Evolutionary conservation across 2,888 invertebrate species (phyloP).

Genomic region (Caenorhabditis imperialis): DNA sequence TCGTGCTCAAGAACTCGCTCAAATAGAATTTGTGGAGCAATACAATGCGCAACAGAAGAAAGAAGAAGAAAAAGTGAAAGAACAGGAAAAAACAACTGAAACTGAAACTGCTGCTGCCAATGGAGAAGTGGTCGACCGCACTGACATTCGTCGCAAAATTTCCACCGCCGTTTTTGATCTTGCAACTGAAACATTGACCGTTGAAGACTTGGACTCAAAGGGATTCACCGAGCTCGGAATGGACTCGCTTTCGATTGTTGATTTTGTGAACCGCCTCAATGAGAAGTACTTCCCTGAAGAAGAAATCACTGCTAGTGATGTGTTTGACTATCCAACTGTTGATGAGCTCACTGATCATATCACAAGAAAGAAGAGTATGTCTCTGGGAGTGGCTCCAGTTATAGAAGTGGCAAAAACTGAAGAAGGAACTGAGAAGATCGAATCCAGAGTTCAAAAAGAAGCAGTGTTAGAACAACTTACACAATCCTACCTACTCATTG

Average conservation of each 20-base stretch:
- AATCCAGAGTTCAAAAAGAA: conserved; percentile 15
- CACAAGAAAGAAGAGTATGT: conserved; percentile 37
- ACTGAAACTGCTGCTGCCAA: too few species aligned
- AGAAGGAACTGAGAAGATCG: neutral
- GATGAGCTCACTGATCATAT: conserved; percentile 54
- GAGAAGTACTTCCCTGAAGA: conserved; percentile 55
- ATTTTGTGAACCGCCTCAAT: conserved; percentile 70
- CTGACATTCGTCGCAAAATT: conserved; percentile 37
- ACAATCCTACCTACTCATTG: conserved; percentile 16
- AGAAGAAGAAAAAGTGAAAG: neutral
- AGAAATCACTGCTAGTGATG: conserved; percentile 60
- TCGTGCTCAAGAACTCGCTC: conserved; percentile 43
- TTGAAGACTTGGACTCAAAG: conserved; percentile 40
- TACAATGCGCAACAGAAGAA: conserved; percentile 22
- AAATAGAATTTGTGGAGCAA: conserved; percentile 49
- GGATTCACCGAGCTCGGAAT: conserved; percentile 73
- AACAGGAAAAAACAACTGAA: neutral
- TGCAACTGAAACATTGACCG: conserved; percentile 45
- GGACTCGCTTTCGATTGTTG: conserved; percentile 73
- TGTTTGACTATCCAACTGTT: conserved; percentile 67
- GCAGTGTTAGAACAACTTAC: neutral
- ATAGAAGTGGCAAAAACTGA: neutral
- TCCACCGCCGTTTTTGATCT: conserved; percentile 42
- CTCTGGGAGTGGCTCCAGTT: neutral
- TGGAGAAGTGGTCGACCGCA: conserved; percentile 13